These are phyloP conservation scores for Himalopsyche japonica DNA, from an alignment of 2,888 invertebrate species.

Conservation along the genomic window DNA sequence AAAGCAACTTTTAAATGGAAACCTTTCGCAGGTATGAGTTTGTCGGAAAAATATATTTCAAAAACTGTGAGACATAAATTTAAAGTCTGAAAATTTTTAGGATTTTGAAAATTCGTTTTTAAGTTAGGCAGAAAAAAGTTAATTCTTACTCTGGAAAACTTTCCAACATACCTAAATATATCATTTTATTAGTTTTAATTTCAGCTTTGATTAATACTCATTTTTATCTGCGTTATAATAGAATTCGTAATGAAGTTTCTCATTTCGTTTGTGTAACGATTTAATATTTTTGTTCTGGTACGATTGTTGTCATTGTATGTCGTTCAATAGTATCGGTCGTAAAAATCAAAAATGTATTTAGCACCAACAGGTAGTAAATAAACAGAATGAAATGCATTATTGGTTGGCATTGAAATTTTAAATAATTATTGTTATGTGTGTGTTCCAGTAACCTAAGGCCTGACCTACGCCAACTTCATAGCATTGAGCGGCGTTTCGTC, in stretches of 20 bases:
- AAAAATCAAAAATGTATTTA: neutral
- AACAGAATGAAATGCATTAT: neutral
- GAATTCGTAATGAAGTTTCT: too few species aligned
- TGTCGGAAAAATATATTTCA: neutral
- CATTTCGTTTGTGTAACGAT: too few species aligned
- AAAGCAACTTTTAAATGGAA: neutral
- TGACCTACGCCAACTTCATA: neutral
- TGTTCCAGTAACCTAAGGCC: neutral
- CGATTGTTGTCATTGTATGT: too few species aligned
- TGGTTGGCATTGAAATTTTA: neutral
- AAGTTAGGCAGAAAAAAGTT: too few species aligned
- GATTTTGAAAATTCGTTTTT: neutral
- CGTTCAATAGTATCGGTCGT: neutral
- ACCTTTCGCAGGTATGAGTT: neutral
- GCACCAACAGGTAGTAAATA: neutral
- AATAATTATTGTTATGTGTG: neutral
- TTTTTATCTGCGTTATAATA: too few species aligned
- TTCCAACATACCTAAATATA: too few species aligned
- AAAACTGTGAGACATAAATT: neutral
- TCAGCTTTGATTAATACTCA: too few species aligned
- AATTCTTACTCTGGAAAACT: too few species aligned
- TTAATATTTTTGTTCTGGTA: too few species aligned
- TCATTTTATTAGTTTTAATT: too few species aligned
- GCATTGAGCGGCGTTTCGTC: neutral
- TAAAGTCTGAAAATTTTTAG: neutral